These are phyloP conservation scores for Seriola aureovittata DNA, from an alignment of 2,113 vertebrate genomes.

Conservation along the genomic window DNA sequence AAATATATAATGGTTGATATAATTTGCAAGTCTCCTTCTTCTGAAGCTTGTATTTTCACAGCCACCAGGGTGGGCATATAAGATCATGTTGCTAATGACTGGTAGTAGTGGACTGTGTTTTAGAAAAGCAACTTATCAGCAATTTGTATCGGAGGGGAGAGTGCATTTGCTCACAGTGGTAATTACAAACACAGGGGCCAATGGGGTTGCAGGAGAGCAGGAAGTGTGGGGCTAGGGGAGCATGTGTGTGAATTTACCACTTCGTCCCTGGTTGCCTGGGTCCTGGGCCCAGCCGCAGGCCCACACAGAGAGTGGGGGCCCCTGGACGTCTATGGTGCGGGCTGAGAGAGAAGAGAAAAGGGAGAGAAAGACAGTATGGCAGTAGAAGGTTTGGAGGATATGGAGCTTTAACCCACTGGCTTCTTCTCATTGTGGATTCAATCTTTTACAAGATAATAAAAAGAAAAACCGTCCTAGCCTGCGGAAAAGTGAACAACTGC, in stretches of 20 bases:
- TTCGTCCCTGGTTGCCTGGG: slow-evolving; percentile 54
- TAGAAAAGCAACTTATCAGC: slow-evolving; percentile 71
- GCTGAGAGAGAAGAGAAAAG: slow-evolving; percentile 39
- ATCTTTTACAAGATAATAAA: neutral
- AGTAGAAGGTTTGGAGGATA: slow-evolving; percentile 19
- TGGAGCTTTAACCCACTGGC: slow-evolving; percentile 66
- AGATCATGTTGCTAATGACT: slow-evolving; percentile 63
- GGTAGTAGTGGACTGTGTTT: slow-evolving; percentile 51
- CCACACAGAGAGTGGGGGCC: slow-evolving; percentile 69
- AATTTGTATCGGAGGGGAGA: slow-evolving; percentile 62
- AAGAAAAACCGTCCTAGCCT: slow-evolving; percentile 80
- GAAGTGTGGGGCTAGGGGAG: slow-evolving; percentile 61
- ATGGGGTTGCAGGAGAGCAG: slow-evolving; percentile 58
- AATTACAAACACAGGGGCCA: slow-evolving; percentile 67
- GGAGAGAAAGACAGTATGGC: slow-evolving; percentile 28
- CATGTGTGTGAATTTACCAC: slow-evolving; percentile 70
- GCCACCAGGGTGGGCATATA: slow-evolving; percentile 47
- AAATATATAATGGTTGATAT: neutral
- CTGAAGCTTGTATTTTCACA: slow-evolving; percentile 39
- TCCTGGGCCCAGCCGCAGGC: slow-evolving; percentile 43
- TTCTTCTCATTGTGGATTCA: slow-evolving; percentile 72
- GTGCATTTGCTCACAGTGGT: slow-evolving; percentile 45
- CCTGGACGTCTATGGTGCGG: slow-evolving; percentile 39
- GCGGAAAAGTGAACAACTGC: slow-evolving; percentile 82
- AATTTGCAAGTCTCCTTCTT: neutral